Base-by-base conservation (phyloP, 2,888 invertebrate genomes). In the Eupithecia centaureata region DNA sequence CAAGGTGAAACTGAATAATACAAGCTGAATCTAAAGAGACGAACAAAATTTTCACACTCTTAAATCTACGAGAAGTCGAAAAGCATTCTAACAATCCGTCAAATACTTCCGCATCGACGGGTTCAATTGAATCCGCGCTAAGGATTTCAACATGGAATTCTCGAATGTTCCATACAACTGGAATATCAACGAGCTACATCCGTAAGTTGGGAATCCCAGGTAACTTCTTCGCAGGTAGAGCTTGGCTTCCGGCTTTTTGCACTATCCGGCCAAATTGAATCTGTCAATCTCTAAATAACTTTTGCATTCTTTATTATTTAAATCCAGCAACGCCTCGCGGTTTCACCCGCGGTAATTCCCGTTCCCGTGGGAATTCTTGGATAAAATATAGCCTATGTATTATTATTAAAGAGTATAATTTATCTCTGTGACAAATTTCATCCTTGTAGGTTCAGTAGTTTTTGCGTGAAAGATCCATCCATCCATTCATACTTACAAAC, bases 121-220 rank as follows among this genome's bases (percentile, higher is more conserved):
- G 25, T 63, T 32, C 57, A 30, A 58, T 63, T 47, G 32, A 47
- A 57, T 63, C 32, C 25, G 15, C 57, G 22, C 58, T 47, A 58
- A 63, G 63, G 60, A 63, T 60, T 63, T 47, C 60, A 47, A 60
- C 61, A 30, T 68, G 64, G 51, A 64, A 57, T 58, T 62, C 68
- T 59, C 56, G 60, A 65, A 68, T 30, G 58, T 56, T 65, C 62
- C 67, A 66, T 64, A 71, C 64, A 65, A 67, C 67, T 62, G 65
- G 68, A 71, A 72, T 73, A 65, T 72, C 72, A 75, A 73, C 71
- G 71, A 70, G 64, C 65, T 42, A 62, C 38, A 67, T 70, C 65
- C 68, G 51, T 63, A 75, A 73, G 68, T 73, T 73, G 59, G 70
- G 69, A 70, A 66, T 73, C 56, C 56, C 68, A 72, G 72, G 75